A percentile compares a stretch with the other conserved stretches of the same genome.
These are phyloP conservation scores for Fulmarus glacialis DNA, from an alignment of 2,113 vertebrate species.

Conservation along the genomic window DNA sequence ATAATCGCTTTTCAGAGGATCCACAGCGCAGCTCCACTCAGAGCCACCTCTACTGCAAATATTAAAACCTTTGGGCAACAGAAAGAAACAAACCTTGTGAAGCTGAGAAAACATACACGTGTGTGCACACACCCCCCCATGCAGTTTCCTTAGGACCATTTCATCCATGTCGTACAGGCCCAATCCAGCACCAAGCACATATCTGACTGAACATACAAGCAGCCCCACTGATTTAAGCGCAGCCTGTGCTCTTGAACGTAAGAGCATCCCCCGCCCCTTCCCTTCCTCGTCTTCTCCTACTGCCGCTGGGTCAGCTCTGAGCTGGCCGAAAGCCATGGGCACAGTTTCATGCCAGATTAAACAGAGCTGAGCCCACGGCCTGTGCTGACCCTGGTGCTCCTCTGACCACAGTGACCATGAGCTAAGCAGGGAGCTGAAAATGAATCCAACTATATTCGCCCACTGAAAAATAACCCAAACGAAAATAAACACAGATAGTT, in stretches of 20 bases:
- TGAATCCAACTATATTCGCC: neutral
- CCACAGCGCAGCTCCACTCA: neutral
- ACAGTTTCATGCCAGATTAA: neutral
- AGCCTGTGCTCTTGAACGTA: neutral
- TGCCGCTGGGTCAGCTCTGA: neutral
- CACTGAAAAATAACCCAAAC: neutral
- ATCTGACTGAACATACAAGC: neutral
- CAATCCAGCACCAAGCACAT: neutral
- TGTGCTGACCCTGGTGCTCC: neutral
- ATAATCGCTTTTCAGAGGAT: neutral
- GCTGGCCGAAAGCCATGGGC: neutral
- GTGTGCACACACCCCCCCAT: too few relatives aligned
- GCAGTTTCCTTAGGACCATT: neutral
- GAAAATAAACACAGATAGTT: neutral
- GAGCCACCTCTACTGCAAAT: neutral
- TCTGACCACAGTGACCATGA: neutral
- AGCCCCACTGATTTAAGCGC: neutral
- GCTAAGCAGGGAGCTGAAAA: conserved; percentile 5
- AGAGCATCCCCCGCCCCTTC: neutral
- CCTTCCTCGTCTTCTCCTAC: neutral
- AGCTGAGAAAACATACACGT: neutral
- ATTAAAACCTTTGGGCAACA: neutral
- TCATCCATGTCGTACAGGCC: neutral
- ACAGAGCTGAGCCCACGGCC: neutral
- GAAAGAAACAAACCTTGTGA: neutral